Percentiles rank a stretch among this genome's conserved stretches.
phyloP scores from a whole-genome alignment of 2,888 invertebrate genomes.

The Torymus texanus region DNA sequence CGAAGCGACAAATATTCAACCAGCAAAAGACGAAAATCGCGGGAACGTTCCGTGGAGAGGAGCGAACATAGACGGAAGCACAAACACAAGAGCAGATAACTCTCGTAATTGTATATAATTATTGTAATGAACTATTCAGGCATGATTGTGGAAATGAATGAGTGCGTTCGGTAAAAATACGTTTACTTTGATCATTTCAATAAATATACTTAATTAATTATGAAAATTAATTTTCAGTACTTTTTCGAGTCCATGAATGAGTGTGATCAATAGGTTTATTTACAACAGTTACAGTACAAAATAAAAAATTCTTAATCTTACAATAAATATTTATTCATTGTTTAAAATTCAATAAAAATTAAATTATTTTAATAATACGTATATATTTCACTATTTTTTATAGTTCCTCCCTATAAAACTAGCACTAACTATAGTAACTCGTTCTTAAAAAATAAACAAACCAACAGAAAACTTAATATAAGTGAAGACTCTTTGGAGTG shows the following conservation, averaged over 20 bases:
- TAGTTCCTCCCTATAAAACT: slow-evolving; percentile 17
- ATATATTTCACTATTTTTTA: slow-evolving; percentile 10
- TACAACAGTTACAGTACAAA: slow-evolving; percentile 50
- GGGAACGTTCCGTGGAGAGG: slow-evolving; percentile 35
- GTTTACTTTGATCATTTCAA: background rate
- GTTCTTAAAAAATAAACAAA: background rate
- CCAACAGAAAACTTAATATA: background rate
- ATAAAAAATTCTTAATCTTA: slow-evolving; percentile 49
- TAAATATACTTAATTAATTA: slow-evolving; percentile 4
- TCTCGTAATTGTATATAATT: background rate
- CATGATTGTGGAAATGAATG: background rate
- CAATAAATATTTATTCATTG: slow-evolving; percentile 30
- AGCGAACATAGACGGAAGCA: slow-evolving; percentile 20
- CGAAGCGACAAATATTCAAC: slow-evolving; percentile 26
- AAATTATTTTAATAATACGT: slow-evolving; percentile 21
- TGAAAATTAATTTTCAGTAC: background rate
- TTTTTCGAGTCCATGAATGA: slow-evolving; percentile 12
- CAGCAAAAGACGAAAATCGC: slow-evolving; percentile 52
- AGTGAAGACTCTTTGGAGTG: slow-evolving; percentile 29
- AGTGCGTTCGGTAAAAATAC: background rate
- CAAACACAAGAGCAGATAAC: slow-evolving; percentile 41
- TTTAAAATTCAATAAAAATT: slow-evolving; percentile 30
- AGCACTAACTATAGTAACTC: background rate
- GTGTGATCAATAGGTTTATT: slow-evolving; percentile 42
- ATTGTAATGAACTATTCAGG: background rate